Percentiles rank a stretch among this genome's conserved stretches.
These are phyloP conservation scores for Spodoptera frugiperda DNA, from an alignment of 1,140 invertebrate species.

Conservation along the genomic window DNA sequence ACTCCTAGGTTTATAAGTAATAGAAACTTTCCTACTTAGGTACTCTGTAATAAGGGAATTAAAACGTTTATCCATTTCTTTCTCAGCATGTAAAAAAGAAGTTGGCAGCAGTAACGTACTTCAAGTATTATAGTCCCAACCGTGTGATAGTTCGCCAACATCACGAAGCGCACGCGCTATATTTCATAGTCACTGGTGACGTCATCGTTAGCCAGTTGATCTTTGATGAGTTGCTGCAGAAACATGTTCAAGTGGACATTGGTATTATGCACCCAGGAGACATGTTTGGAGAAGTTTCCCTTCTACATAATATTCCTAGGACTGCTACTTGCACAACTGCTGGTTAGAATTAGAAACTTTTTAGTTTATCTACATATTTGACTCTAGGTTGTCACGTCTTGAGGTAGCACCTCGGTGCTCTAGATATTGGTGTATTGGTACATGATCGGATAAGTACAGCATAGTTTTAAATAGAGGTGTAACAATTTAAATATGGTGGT, in stretches of 20 bases:
- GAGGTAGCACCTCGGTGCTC: too few species aligned
- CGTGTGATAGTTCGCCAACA: slow-evolving; percentile 87
- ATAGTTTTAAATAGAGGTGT: too few species aligned
- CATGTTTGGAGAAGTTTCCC: slow-evolving; percentile 88
- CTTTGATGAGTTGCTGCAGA: slow-evolving; percentile 83
- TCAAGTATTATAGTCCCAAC: slow-evolving; percentile 86
- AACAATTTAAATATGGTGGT: too few species aligned
- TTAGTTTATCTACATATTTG: background rate
- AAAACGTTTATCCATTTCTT: background rate
- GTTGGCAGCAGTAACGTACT: slow-evolving; percentile 85
- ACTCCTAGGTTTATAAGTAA: too few species aligned
- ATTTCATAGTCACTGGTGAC: slow-evolving; percentile 88
- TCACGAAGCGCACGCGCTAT: slow-evolving; percentile 86
- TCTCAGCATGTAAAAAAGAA: slow-evolving; percentile 83
- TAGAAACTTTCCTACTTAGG: too few species aligned
- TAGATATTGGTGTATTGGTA: too few species aligned
- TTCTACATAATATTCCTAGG: slow-evolving; percentile 87
- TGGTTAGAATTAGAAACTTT: slow-evolving; percentile 75
- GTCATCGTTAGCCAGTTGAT: slow-evolving; percentile 82
- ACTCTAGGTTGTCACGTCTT: background rate
- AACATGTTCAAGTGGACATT: slow-evolving; percentile 80
- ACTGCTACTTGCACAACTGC: slow-evolving; percentile 86
- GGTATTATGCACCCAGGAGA: slow-evolving; percentile 84
- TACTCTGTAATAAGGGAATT: background rate
- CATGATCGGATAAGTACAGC: too few species aligned